Conservation (phyloP, 2,888 invertebrate species). For the Leucoma salicis region DNA sequence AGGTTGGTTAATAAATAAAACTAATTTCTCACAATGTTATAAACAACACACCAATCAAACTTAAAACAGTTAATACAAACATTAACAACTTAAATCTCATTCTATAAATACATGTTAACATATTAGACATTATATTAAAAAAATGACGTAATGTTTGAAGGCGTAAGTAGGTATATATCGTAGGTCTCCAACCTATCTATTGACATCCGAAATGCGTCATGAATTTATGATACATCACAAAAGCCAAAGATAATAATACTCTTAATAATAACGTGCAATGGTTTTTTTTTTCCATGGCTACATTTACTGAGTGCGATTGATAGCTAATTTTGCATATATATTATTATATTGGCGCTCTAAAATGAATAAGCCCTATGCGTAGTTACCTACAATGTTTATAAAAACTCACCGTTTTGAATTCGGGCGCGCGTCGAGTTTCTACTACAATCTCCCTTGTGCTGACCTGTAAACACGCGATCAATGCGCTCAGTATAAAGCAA, state of each 20-base stretch:
- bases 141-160: too few species aligned
- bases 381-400: constrained; percentile 12
- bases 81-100: neutral
- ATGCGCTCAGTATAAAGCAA: constrained; percentile 67
- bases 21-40: too few species aligned
- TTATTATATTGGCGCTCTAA: too few species aligned
- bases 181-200: constrained; percentile 54
- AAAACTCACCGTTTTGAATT: constrained; percentile 75
- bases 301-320: neutral
- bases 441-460: constrained; percentile 76
- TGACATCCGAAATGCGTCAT: constrained; percentile 51
- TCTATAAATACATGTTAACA: neutral
- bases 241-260: constrained; percentile 60
- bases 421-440: constrained; percentile 74
- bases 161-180: constrained; percentile 1
- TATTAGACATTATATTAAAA: too few species aligned
- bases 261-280: constrained; percentile 65
- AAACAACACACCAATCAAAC: neutral
- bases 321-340: too few species aligned
- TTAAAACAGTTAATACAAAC: neutral
- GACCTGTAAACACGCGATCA: constrained; percentile 78
- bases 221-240: constrained; percentile 41
- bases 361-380: too few species aligned
- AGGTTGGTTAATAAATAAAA: neutral
- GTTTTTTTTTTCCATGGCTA: constrained; percentile 45